Evolutionary conservation across 2,888 invertebrate species (phyloP), one percentile per base, ranked within the genome.

Genomic region (Standfussiana lucernea): DNA sequence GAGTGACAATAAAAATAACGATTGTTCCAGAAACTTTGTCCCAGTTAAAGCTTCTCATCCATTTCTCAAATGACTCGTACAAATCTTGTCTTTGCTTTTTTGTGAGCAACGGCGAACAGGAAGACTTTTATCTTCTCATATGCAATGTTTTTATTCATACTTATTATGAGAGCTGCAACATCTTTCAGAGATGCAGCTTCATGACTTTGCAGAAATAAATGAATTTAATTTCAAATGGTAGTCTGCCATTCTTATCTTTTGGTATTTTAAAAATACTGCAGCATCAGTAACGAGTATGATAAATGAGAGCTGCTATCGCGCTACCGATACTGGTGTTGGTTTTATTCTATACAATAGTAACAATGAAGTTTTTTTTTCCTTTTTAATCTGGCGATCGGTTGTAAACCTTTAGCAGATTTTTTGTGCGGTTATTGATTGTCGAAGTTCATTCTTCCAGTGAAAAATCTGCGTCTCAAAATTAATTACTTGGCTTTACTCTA

Each of bases 1-100:
- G 53, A 69, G 68, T 62, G 79, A 84, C 68, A 83, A 83, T 79
- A 79, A 84, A 76, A 82, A 72, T 76, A 72, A 86, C 73, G 83
- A 86, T 78, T 74, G 71, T 83, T 74, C 47, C 69, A 83, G 47
- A 86, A 82, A 86, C 71, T 83, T 86, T 68, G 71, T 76, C 86
- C 59, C 83, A 68, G 82, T 85, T 77, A 42, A 61, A 71, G 77
- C 59, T 73, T n/a, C 64, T 45, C 72, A 65, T 70, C 72, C 86
- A 77, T 77, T 74, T 71, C 70, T 85, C 72, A 82, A 81, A 83
- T 77, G 77, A 73, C 77, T 82, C 72, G 82, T 71, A 73, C 77
- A 67, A 85, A 80, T 82, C 68, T 75, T 83, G 68, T 85, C 80
- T 85, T 85, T 68, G 64, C 56, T 71, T 72, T 71, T 83, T 75